Evolutionary conservation across 2,113 vertebrate species (phyloP), one percentile per base, ranked within the genome.

Genomic region (Dasyurus viverrinus): DNA sequence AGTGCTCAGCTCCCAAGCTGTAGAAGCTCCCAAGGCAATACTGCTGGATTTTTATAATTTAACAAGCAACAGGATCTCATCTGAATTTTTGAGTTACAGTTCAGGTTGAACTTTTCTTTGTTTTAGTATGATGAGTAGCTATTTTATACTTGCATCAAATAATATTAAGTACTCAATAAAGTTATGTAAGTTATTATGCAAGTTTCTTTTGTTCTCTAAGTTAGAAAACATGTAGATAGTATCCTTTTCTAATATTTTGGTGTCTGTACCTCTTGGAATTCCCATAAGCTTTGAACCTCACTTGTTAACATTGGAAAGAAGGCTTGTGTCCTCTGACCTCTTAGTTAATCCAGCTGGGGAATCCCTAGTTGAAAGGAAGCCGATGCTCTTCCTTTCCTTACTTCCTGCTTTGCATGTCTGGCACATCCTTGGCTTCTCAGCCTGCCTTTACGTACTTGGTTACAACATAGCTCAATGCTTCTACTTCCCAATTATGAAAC

Each of bases 291-390:
- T 93, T 93, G 47, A 50, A 36, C 89, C 25, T 48, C 50, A 25
- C 93, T 93, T 76, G 68, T 95, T 92, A 68, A 94, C 90, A 84
- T 48, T 93, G 54, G 52, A 47, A 95, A 26, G 95, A 96, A 60
- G 53, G 53, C 93, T 97, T 95, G 84, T 93, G 90, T 94, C 93
- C 90, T 91, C 54, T 96, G 94, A 96, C 93, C 94, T 95, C 95
- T 91, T 93, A n/a, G 90, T 95, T 97, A 96, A 96, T 93, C 92
- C 47, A 68, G 57, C 48, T 96, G 96, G 97, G 98, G 97, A 98
- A 95, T 97, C 98, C 97, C 97, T 96, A 92, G 60, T 93, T 68
- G 84, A 97, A 95, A 96, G 97, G 93, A 97, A 97, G 95, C 95
- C 92, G 76, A 94, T 90, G 89, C 1, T 25, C 93, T 98, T 97